phyloP scores from a whole-genome alignment of 2,797 vertebrate species.

The Acanthornis magna region DNA sequence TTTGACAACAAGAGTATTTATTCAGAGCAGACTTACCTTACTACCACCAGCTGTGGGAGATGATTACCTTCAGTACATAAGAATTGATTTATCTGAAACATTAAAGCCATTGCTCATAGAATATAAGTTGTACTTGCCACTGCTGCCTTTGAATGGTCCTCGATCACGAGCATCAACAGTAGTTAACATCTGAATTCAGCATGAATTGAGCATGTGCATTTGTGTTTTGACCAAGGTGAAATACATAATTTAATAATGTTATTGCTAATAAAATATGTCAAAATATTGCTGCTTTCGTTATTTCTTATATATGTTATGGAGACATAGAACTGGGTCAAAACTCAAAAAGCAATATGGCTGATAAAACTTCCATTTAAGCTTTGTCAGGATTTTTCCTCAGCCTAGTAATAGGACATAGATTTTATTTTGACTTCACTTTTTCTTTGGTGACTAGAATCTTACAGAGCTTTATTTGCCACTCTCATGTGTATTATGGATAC shows the following conservation, averaged over 20 bases:
- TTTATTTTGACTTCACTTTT: not conserved
- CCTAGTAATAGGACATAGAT: not conserved
- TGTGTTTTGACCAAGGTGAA: not conserved
- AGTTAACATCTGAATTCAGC: not conserved
- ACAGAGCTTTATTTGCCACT: not conserved
- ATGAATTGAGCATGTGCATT: not conserved
- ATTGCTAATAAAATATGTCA: not conserved
- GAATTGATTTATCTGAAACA: not conserved
- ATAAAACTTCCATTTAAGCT: not conserved
- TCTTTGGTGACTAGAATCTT: not conserved
- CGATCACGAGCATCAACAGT: not conserved
- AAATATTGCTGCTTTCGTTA: not conserved
- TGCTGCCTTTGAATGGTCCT: not conserved
- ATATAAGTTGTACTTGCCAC: not conserved
- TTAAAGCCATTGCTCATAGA: not conserved
- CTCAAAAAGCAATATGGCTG: not conserved
- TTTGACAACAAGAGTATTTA: not conserved
- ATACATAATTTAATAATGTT: not conserved
- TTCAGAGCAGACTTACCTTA: not conserved
- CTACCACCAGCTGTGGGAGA: not conserved
- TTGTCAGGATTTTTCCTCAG: not conserved
- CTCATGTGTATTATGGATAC: not conserved
- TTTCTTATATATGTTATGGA: not conserved
- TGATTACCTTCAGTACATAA: not conserved
- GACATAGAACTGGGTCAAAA: not conserved